Base-by-base conservation (phyloP, 30 jellyfish, hydroid and myxozoan species). In the Clytia hemisphaerica region DNA sequence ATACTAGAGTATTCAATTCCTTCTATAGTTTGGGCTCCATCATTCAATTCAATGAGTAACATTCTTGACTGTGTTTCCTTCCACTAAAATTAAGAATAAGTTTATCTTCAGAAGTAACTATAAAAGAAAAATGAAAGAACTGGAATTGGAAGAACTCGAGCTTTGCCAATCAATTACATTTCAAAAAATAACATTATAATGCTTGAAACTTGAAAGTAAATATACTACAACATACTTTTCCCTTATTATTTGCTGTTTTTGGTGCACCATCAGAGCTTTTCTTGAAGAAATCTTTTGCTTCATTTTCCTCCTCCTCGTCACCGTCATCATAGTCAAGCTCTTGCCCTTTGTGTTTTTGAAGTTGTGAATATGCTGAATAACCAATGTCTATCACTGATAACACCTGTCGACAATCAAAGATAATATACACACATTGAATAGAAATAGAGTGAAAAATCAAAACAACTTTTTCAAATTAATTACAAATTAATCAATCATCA, bases 361-460 rank as follows among this genome's bases (percentile, higher is more conserved):
- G 61, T 64, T 89, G 98, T 3, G 94, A 74, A 64, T 54, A 89
- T 63, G 95, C 95, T 33, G 98, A 75, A 2, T 61, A 72, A 4
- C 93, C 91, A 46, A 76, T 74, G 69, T 89, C 84, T 28, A 73
- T 36, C 0, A 75, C 91, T 61, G 40, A 71, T 45, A 75, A 61
- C 1, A 89, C 85, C 98, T 88, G 62, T 0, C 27, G 10, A 59
- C 16, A 16, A n/a, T 55, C 30, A 2, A 33, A 54, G 60, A 71
- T 6, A 10, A 7, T 33, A 36, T 65, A 9, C 34, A 51, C 34
- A n/a, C n/a, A n/a, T 40, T 40, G n/a, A 7, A 7, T n/a, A 7
- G 53, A 7, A 40, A 40, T n/a, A 40, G 53, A 10, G n/a, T 40
- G 10, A 40, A n/a, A 40, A 40, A 10, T 40, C 10, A n/a, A 40